phyloP scores from a whole-genome alignment of 2,797 vertebrate genomes.

The Bothrops alternatus region DNA sequence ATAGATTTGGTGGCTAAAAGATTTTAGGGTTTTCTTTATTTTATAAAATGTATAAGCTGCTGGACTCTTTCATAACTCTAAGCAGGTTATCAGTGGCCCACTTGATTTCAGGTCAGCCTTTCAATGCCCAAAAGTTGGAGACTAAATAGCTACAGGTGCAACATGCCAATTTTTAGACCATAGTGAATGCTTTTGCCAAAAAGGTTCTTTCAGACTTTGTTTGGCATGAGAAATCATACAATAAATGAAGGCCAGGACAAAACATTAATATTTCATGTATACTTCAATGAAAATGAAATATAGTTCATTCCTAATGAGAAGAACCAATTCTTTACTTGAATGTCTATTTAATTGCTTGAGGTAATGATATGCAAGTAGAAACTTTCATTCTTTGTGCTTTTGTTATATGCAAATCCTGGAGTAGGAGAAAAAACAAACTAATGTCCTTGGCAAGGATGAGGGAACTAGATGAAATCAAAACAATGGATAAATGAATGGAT shows the following conservation, averaged over 20 bases:
- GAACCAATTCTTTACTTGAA: not conserved
- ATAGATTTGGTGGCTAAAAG: not conserved
- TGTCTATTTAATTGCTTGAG: not conserved
- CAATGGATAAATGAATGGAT: not conserved
- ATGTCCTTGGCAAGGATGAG: not conserved
- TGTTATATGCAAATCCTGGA: not conserved
- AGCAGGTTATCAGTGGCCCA: not conserved
- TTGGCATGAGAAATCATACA: not conserved
- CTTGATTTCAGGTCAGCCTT: not conserved
- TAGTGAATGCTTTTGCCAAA: not conserved
- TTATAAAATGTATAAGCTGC: not conserved
- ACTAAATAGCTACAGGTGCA: not conserved
- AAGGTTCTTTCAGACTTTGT: not conserved
- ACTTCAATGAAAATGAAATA: not conserved
- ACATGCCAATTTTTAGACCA: not conserved
- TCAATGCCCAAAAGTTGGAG: not conserved
- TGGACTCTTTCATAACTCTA: not conserved
- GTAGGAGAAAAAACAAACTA: not conserved
- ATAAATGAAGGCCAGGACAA: not conserved
- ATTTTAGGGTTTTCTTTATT: not conserved
- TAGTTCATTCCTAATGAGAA: not conserved
- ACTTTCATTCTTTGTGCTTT: not conserved
- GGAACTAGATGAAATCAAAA: not conserved
- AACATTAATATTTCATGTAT: not conserved
- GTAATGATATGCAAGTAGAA: not conserved